Evolutionary conservation across 2,113 vertebrate genomes (phyloP).

Genomic region (Actenoides lindsayi): DNA sequence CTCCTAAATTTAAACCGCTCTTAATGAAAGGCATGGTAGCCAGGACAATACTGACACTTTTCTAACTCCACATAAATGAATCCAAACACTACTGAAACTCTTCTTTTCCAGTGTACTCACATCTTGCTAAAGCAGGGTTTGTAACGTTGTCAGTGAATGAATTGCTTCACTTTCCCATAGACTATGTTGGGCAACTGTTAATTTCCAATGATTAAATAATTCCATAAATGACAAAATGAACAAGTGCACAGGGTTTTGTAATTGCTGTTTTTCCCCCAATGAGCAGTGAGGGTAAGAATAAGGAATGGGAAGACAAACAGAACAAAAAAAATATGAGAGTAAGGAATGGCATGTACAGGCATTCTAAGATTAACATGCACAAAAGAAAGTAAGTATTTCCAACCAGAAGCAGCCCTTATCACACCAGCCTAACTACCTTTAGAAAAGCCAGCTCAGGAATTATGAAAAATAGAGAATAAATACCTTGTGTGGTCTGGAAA

Average conservation of each 20-base stretch:
- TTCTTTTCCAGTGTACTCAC: not conserved
- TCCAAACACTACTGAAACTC: not conserved
- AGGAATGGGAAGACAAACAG: not conserved
- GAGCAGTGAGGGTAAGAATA: not conserved
- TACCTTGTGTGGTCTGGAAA: not conserved
- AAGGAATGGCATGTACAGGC: not conserved
- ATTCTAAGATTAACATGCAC: not conserved
- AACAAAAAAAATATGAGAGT: not conserved
- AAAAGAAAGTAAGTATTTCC: not conserved
- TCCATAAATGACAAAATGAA: not conserved
- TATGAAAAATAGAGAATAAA: not conserved
- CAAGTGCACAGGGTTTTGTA: not conserved
- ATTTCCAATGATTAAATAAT: not conserved
- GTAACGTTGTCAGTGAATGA: not conserved
- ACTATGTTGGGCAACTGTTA: not conserved
- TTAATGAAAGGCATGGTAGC: not conserved
- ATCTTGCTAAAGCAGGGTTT: not conserved
- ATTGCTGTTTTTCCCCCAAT: not conserved
- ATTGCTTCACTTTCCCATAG: rapidly evolving
- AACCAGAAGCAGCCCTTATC: not conserved
- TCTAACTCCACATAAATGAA: not conserved
- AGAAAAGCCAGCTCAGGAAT: not conserved
- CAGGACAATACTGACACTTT: too few species aligned
- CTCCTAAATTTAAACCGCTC: not conserved
- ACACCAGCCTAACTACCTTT: not conserved